These are phyloP conservation scores for Halictus ligatus DNA, from an alignment of 2,888 invertebrate genomes.

Conservation along the genomic window DNA sequence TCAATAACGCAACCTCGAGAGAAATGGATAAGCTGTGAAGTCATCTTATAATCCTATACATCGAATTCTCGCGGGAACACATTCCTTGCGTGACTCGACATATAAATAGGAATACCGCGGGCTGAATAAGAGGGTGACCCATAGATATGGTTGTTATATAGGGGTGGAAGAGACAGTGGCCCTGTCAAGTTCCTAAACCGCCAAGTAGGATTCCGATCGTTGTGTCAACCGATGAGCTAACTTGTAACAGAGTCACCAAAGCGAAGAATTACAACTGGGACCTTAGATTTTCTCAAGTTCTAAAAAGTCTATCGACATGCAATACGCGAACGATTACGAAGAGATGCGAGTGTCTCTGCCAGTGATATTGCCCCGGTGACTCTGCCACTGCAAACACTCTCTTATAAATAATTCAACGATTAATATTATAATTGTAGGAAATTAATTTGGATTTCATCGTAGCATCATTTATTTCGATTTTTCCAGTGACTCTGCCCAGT, in stretches of 20 bases:
- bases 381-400: background rate
- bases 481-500: too few species aligned
- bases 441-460: too few species aligned
- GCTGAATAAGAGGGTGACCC: slow-evolving; percentile 51
- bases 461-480: too few species aligned
- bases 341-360: slow-evolving; percentile 1
- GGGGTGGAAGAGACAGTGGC: slow-evolving; percentile 41
- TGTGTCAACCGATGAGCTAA: slow-evolving; percentile 65
- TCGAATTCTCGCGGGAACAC: slow-evolving; percentile 13
- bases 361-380: background rate
- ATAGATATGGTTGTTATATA: slow-evolving; percentile 8
- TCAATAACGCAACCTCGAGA: background rate
- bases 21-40: slow-evolving; percentile 15
- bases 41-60: slow-evolving; percentile 28
- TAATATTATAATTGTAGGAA: too few species aligned
- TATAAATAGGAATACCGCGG: slow-evolving; percentile 67
- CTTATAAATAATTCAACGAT: background rate
- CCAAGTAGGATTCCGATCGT: slow-evolving; percentile 76
- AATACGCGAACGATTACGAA: slow-evolving; percentile 35
- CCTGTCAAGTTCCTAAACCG: slow-evolving; percentile 74
- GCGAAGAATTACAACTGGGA: slow-evolving; percentile 75
- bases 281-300: slow-evolving; percentile 58
- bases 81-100: slow-evolving; percentile 36
- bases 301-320: slow-evolving; percentile 43
- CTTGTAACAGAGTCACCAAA: slow-evolving; percentile 75